Percentiles rank a stretch among this genome's conserved stretches.
These are phyloP conservation scores for Paralichthys olivaceus DNA, from an alignment of 2,113 vertebrate genomes.

Conservation along the genomic window DNA sequence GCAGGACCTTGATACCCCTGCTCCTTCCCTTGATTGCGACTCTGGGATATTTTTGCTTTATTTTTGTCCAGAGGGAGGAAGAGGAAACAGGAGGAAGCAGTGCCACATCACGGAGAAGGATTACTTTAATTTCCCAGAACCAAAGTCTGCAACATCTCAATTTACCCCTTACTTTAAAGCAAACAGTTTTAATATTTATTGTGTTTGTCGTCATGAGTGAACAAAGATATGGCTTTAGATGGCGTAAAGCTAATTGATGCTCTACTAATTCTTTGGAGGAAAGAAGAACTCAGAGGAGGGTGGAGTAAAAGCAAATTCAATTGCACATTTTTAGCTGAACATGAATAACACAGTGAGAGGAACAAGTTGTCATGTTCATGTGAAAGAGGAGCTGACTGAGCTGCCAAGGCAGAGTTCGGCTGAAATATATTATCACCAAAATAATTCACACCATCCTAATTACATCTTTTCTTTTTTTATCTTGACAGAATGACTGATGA, in stretches of 20 bases:
- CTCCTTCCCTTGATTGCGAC: no score
- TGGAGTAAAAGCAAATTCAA: background rate
- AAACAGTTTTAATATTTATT: background rate
- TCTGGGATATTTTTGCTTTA: no score
- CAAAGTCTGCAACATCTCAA: background rate
- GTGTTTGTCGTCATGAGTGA: background rate
- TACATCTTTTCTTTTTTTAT: conserved; percentile 33
- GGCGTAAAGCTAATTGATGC: background rate
- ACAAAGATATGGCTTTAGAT: background rate
- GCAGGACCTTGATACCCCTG: no score
- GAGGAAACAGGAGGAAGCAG: background rate
- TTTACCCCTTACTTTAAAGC: background rate
- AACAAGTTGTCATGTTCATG: conserved; percentile 4
- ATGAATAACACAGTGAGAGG: conserved; percentile 2
- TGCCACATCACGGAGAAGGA: background rate
- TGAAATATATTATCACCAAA: conserved; percentile 35
- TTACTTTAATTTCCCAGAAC: conserved; percentile 2
- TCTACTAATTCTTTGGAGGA: background rate
- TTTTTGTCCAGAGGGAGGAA: no score
- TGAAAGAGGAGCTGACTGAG: conserved; percentile 4
- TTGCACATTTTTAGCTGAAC: background rate
- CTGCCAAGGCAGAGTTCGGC: conserved; percentile 23
- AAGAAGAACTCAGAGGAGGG: background rate
- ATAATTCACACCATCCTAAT: conserved; percentile 45
- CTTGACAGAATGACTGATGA: conserved; percentile 45